phyloP scores from a whole-genome alignment of 1,140 invertebrate species.

The Cydia fagiglandana region DNA sequence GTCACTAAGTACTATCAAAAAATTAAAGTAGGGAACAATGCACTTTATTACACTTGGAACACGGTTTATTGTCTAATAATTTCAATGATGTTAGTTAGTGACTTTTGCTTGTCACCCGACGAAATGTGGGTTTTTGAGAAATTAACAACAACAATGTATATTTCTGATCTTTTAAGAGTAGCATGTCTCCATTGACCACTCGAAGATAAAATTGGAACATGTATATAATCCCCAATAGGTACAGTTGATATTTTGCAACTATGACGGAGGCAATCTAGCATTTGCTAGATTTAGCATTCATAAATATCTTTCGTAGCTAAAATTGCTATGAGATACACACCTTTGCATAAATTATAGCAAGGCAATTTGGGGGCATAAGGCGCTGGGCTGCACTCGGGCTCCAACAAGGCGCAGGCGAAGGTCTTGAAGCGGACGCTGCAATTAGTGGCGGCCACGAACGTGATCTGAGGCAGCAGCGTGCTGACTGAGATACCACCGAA shows the following conservation, averaged over 20 bases:
- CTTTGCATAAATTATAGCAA: slow-evolving; percentile 83
- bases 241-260: neutral
- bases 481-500: slow-evolving; percentile 63
- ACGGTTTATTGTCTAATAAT: no score
- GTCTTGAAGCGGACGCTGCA: slow-evolving; percentile 82
- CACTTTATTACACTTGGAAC: no score
- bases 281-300: neutral
- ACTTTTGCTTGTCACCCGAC: no score
- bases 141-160: no score
- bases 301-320: neutral
- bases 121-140: no score
- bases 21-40: no score
- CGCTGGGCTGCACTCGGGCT: slow-evolving; percentile 82
- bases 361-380: slow-evolving; percentile 80
- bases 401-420: slow-evolving; percentile 82
- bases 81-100: no score
- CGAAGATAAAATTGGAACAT: no score
- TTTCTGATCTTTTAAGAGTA: neutral
- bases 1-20: no score
- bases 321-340: slow-evolving; percentile 58
- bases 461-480: slow-evolving; percentile 76
- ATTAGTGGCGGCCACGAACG: slow-evolving; percentile 80
- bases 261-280: neutral
- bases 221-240: neutral
- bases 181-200: neutral